phyloP scores from a whole-genome alignment of 2,113 vertebrate genomes.

The Pongo abelii region DNA sequence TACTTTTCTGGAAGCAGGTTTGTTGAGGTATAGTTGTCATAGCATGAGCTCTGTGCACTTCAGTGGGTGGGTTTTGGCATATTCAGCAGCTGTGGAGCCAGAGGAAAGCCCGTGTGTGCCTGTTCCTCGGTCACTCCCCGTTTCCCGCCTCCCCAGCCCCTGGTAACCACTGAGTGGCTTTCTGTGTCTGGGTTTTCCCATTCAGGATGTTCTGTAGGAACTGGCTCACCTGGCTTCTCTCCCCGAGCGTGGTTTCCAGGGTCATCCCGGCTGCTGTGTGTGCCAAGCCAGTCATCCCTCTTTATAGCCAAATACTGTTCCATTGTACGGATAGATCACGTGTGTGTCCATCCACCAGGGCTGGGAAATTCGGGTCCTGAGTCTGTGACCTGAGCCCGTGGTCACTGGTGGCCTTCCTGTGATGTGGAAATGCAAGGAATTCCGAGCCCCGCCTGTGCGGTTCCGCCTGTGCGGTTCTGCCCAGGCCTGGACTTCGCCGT shows the following conservation, averaged over 20 bases:
- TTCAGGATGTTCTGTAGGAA: fast-evolving
- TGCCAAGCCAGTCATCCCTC: not conserved
- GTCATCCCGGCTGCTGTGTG: fast-evolving
- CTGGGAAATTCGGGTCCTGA: fast-evolving
- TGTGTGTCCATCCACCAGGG: fast-evolving
- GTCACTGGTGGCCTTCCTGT: too few species aligned
- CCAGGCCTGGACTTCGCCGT: fast-evolving
- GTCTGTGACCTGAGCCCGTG: not conserved
- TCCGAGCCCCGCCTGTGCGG: too few species aligned
- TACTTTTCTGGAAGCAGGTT: too few species aligned
- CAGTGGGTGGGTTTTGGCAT: too few species aligned
- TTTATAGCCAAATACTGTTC: fast-evolving
- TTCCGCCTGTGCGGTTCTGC: too few species aligned
- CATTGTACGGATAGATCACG: too few species aligned
- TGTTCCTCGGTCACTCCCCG: fast-evolving
- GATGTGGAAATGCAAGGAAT: too few species aligned
- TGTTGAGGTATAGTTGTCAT: fast-evolving
- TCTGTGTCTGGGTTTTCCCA: not conserved
- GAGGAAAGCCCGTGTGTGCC: not conserved
- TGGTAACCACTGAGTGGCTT: fast-evolving
- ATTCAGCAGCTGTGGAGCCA: not conserved
- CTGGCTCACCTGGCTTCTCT: too few species aligned
- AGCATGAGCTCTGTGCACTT: fast-evolving
- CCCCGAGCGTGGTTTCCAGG: not conserved
- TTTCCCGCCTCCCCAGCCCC: too few species aligned